phyloP scores from a whole-genome alignment of 2,797 vertebrate species.

The Paguma larvata region DNA sequence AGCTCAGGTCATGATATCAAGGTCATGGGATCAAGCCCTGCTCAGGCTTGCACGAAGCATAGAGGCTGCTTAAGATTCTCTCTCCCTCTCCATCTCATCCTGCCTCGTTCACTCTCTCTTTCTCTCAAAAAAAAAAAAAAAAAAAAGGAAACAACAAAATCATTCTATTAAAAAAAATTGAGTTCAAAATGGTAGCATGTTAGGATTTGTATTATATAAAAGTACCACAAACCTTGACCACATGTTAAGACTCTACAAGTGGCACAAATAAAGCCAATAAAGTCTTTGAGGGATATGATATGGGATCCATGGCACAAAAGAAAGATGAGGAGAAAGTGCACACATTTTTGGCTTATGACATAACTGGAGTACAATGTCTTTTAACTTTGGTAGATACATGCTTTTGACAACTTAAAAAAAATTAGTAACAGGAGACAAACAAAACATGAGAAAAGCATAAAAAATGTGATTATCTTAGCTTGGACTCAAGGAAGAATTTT shows the following conservation, averaged over 20 bases:
- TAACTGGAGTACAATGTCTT: background rate
- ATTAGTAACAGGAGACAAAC: background rate
- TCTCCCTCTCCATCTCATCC: too few relatives aligned
- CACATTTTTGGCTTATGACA: background rate
- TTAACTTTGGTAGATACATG: background rate
- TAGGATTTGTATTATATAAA: background rate
- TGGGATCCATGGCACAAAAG: background rate
- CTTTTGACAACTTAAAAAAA: constrained; percentile 2
- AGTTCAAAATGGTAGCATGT: background rate
- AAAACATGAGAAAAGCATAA: background rate
- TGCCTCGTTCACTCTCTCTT: too few relatives aligned
- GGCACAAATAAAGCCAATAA: background rate
- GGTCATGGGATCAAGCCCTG: too few relatives aligned
- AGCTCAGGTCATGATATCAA: too few relatives aligned
- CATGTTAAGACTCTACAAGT: background rate
- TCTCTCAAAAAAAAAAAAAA: too few relatives aligned
- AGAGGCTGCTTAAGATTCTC: too few relatives aligned
- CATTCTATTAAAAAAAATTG: background rate
- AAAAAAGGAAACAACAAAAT: background rate
- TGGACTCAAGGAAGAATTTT: constrained; percentile 6
- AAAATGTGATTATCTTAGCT: background rate
- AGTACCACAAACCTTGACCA: background rate
- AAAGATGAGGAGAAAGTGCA: background rate
- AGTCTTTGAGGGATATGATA: background rate
- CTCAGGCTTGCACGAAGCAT: too few relatives aligned